These are phyloP conservation scores for Solea senegalensis DNA, from an alignment of 2,113 vertebrate species.

Conservation along the genomic window DNA sequence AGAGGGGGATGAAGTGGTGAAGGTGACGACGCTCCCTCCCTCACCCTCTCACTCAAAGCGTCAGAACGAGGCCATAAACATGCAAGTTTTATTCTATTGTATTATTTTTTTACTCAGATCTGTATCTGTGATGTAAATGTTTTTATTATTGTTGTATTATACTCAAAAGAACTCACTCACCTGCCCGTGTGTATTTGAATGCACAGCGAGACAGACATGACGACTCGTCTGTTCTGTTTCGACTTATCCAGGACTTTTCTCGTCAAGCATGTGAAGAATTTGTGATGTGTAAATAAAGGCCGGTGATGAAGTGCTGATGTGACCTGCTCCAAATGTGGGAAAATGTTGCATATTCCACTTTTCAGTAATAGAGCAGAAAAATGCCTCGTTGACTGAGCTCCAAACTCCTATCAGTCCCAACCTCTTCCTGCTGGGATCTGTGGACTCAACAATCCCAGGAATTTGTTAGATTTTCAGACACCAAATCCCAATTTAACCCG, in stretches of 20 bases:
- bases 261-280: slow-evolving; percentile 68
- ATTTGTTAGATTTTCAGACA: slow-evolving; percentile 35
- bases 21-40: slow-evolving; percentile 16
- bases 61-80: background rate
- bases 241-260: slow-evolving; percentile 30
- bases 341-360: slow-evolving; percentile 57
- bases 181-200: slow-evolving; percentile 28
- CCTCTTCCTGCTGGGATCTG: slow-evolving; percentile 25
- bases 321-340: slow-evolving; percentile 67
- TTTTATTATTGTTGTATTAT: slow-evolving; percentile 33
- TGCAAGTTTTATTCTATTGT: slow-evolving; percentile 2
- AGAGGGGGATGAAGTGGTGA: slow-evolving; percentile 27
- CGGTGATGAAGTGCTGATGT: slow-evolving; percentile 67
- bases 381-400: slow-evolving; percentile 62
- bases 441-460: slow-evolving; percentile 64
- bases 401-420: slow-evolving; percentile 51
- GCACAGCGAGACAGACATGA: slow-evolving; percentile 9
- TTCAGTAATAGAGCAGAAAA: slow-evolving; percentile 53
- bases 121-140: background rate
- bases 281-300: slow-evolving; percentile 66
- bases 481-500: slow-evolving; percentile 41
- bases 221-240: slow-evolving; percentile 31
- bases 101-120: background rate
- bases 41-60: slow-evolving; percentile 25
- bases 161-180: slow-evolving; percentile 54